Conservation (phyloP, 2,797 vertebrate species). For the Zalophus californianus region DNA sequence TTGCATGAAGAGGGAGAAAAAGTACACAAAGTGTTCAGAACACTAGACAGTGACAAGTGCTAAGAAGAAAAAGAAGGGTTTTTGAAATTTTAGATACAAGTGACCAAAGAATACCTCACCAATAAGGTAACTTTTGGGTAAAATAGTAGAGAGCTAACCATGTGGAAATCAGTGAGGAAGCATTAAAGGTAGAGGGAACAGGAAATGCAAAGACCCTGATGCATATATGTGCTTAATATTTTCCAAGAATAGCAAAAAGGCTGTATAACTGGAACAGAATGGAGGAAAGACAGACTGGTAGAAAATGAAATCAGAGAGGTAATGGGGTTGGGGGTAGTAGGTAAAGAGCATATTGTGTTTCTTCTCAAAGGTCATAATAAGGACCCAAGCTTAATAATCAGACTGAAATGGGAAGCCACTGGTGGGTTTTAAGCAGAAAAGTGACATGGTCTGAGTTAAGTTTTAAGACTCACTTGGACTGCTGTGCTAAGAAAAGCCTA, state of each 20-base stretch:
- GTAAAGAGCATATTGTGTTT: not conserved
- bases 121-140: conserved; percentile 12
- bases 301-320: not conserved
- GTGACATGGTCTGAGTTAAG: not conserved
- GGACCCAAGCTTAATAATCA: not conserved
- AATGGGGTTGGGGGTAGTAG: not conserved
- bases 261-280: not conserved
- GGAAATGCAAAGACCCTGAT: not conserved
- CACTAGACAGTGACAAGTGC: not conserved
- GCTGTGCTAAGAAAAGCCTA: not conserved
- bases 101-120: not conserved
- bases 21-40: not conserved
- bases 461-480: not conserved
- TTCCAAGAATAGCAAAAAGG: conserved; percentile 16
- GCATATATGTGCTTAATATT: not conserved
- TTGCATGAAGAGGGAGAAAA: conserved; percentile 1
- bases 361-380: not conserved
- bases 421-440: not conserved
- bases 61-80: not conserved
- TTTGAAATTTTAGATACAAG: conserved; percentile 17
- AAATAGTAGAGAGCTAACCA: conserved; percentile 1
- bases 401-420: not conserved
- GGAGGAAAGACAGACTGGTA: not conserved
- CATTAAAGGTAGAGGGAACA: not conserved
- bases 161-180: not conserved